Base-by-base conservation (phyloP, 2,888 invertebrate genomes). In the Aromia moschata region DNA sequence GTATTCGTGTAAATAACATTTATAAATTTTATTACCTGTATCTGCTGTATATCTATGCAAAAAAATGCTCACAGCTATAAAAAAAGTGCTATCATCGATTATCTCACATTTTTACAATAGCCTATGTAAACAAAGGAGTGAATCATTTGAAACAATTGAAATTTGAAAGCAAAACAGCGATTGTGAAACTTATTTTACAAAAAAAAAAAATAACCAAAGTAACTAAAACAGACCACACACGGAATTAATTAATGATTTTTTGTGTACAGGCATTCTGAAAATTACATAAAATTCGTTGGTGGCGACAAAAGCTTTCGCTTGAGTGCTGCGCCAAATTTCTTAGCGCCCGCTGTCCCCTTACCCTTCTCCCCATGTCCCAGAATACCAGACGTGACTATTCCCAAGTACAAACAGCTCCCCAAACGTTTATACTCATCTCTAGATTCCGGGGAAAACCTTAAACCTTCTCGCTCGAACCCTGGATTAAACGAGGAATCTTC, bases 221-320 rank as follows among this genome's bases (percentile, higher is more conserved):
- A n/a, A n/a, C n/a, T n/a, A n/a, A n/a, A n/a, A n/a, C n/a, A n/a
- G n/a, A n/a, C n/a, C n/a, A n/a, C n/a, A n/a, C n/a, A n/a, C n/a
- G n/a, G n/a, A 25, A 33, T 33, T 33, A 33, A 33, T 33, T 33
- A 11, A 33, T 2, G 64, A 60, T 65, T 70, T 70, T 68, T 62
- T 65, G 65, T 67, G 62, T 64, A 58, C 61, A 80, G 79, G 76
- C 75, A 73, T 71, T 73, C 77, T 62, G 69, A 76, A 69, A 79
- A 70, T 75, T 80, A 80, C 71, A 73, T 80, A 73, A 78, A 79
- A 67, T 80, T 80, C 75, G 78, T 80, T 67, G 76, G 78, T 73
- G 75, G 74, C 64, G 74, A 76, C 67, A 77, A 74, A 69, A 74
- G 78, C 76, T 79, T 79, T 71, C 71, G 75, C 72, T 74, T 80